Evolutionary conservation across 1,140 invertebrate species (phyloP).

Genomic region (Stegodyphus mimosarum): DNA sequence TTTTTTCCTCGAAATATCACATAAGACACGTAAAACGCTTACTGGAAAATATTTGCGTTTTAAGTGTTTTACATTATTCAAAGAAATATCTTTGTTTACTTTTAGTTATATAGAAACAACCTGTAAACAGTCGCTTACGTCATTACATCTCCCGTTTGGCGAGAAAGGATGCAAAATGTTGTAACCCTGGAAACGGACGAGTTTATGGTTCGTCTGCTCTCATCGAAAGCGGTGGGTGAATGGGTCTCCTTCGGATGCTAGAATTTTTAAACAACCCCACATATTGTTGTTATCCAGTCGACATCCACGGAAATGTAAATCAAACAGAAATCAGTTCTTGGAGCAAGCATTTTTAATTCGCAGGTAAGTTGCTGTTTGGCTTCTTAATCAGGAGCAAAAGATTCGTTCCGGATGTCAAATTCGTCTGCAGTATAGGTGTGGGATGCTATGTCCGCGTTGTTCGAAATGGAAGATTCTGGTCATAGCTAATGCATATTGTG

Average conservation of each 20-base stretch:
- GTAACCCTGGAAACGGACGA: constrained; percentile 46
- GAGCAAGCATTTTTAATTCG: too few relatives aligned
- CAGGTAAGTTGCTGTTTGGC: not conserved
- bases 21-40: too few relatives aligned
- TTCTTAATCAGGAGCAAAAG: not conserved
- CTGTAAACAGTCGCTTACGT: constrained; percentile 36
- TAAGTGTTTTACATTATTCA: not conserved
- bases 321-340: too few relatives aligned
- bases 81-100: not conserved
- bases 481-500: constrained; percentile 18
- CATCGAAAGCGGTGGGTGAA: constrained; percentile 34
- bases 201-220: constrained; percentile 48
- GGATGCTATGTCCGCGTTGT: constrained; percentile 24
- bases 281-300: not conserved
- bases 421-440: not conserved
- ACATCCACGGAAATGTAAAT: too few relatives aligned
- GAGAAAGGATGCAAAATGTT: constrained; percentile 24
- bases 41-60: too few relatives aligned
- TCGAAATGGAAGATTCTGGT: constrained; percentile 32
- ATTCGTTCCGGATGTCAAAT: constrained; percentile 16
- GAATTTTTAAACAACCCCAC: constrained; percentile 16
- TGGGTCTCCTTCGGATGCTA: constrained; percentile 29
- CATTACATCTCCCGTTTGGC: constrained; percentile 8
- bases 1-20: too few relatives aligned
- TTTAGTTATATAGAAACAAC: constrained; percentile 10